Conservation (phyloP, 2,113 vertebrate genomes). For the Hassar affinis region DNA sequence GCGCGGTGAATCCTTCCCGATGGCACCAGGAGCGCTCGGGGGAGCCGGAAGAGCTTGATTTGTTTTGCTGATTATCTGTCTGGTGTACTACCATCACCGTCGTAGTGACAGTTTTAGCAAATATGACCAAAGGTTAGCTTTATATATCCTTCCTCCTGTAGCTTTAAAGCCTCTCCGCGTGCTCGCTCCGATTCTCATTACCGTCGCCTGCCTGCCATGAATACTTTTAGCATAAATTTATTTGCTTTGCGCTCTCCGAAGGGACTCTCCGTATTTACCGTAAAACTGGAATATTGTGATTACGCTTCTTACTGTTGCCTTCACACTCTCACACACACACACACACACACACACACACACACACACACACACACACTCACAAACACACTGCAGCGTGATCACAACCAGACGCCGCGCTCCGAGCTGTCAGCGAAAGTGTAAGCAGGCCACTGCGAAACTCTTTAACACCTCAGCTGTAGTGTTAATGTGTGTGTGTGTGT, state of each 20-base stretch:
- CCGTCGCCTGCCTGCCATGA: neutral
- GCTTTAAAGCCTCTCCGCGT: neutral
- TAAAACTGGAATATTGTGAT: slow-evolving; percentile 42
- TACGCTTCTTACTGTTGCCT: slow-evolving; percentile 12
- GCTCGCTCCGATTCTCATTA: slow-evolving; percentile 12
- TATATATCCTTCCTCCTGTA: too few species aligned
- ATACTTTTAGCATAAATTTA: slow-evolving; percentile 15
- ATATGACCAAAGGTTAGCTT: too few species aligned
- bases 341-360: slow-evolving; percentile 16
- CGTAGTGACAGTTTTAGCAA: too few species aligned
- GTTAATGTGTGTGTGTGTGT: neutral
- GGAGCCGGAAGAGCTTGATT: too few species aligned
- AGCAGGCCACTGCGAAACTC: neutral
- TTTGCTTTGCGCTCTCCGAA: slow-evolving; percentile 28
- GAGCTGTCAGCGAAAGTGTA: slow-evolving; percentile 30
- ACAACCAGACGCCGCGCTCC: slow-evolving; percentile 21
- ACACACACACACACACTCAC: neutral
- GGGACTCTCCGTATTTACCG: neutral
- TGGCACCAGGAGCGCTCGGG: too few species aligned
- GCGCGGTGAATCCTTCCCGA: too few species aligned
- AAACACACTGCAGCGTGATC: neutral
- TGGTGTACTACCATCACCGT: too few species aligned
- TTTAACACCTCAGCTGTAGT: slow-evolving; percentile 9
- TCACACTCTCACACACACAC: slow-evolving; percentile 33
- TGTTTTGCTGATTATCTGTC: too few species aligned